These are phyloP conservation scores for Chrysina gloriosa DNA, from an alignment of 2,888 invertebrate genomes.

Conservation along the genomic window DNA sequence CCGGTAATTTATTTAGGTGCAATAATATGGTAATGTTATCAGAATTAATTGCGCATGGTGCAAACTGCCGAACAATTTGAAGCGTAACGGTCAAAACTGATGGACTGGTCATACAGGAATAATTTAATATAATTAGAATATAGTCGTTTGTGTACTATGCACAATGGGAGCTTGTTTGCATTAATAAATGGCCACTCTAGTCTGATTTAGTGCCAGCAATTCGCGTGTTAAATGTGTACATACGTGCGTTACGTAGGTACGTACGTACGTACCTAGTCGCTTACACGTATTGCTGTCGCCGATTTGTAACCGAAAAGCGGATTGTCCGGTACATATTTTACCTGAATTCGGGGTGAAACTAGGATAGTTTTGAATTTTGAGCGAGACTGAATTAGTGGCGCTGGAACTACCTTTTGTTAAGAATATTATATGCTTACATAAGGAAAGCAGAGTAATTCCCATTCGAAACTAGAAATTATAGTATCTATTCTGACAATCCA, in stretches of 20 bases:
- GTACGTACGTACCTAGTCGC: too few relatives aligned
- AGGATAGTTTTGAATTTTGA: too few relatives aligned
- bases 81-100: constrained; percentile 17
- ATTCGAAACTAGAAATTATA: too few relatives aligned
- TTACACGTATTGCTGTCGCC: too few relatives aligned
- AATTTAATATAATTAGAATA: constrained; percentile 36
- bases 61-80: constrained; percentile 32
- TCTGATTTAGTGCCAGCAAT: constrained; percentile 19
- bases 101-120: constrained; percentile 34
- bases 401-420: too few relatives aligned
- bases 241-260: not conserved
- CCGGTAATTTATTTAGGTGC: constrained; percentile 23
- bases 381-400: too few relatives aligned
- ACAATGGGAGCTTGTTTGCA: constrained; percentile 24
- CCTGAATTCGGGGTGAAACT: too few relatives aligned
- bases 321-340: too few relatives aligned
- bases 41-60: constrained; percentile 33
- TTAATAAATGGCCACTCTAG: constrained; percentile 29
- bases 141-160: constrained; percentile 10
- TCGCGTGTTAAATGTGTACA: constrained; percentile 3
- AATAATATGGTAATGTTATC: constrained; percentile 28
- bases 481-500: too few relatives aligned
- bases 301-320: too few relatives aligned
- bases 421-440: too few relatives aligned
- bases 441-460: too few relatives aligned